These are phyloP conservation scores for Folsomia manolachei DNA, from an alignment of 2,888 invertebrate genomes.

Conservation along the genomic window DNA sequence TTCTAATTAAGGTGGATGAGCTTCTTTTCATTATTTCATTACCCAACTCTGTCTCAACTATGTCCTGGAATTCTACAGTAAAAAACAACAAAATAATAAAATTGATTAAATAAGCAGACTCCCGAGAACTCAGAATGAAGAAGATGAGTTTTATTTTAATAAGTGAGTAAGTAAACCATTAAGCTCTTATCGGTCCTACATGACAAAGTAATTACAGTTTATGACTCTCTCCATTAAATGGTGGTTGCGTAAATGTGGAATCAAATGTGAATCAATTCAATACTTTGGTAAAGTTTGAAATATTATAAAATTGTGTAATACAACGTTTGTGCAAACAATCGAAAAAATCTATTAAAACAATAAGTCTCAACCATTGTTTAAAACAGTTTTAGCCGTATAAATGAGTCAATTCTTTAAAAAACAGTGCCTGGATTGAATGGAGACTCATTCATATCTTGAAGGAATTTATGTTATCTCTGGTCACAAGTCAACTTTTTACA, in stretches of 20 bases:
- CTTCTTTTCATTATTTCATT: neutral
- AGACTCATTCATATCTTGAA: neutral
- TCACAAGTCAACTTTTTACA: neutral
- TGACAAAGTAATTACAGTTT: constrained; percentile 12
- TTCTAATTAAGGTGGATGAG: neutral
- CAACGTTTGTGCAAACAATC: too few relatives aligned
- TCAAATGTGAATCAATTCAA: too few relatives aligned
- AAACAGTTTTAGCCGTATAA: too few relatives aligned
- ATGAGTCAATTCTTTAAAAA: too few relatives aligned
- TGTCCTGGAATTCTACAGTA: neutral
- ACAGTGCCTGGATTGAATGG: neutral
- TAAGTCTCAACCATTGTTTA: too few relatives aligned
- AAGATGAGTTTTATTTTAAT: neutral
- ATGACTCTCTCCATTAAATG: constrained; percentile 13
- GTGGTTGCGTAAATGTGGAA: too few relatives aligned
- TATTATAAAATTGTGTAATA: too few relatives aligned
- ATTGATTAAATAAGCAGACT: neutral
- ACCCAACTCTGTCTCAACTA: too few relatives aligned
- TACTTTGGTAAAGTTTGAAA: too few relatives aligned
- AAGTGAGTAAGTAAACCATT: neutral
- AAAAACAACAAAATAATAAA: neutral
- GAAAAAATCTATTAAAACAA: too few relatives aligned
- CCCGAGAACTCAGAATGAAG: neutral
- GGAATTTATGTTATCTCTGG: neutral
- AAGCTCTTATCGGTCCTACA: neutral